phyloP scores from a whole-genome alignment of 2,113 vertebrate species.

The Halichoerus grypus region DNA sequence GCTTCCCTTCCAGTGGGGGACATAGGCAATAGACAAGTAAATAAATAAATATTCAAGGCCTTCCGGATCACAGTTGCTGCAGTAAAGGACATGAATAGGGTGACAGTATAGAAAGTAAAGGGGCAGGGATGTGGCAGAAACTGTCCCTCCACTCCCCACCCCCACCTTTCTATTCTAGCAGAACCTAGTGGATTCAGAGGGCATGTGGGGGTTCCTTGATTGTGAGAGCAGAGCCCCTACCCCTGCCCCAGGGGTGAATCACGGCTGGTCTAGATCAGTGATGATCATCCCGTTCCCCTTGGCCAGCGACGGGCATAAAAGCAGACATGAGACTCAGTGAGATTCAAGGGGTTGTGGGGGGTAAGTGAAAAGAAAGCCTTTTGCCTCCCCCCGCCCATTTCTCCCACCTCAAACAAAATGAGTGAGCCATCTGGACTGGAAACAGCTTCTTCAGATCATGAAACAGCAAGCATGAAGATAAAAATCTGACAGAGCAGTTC shows the following conservation, averaged over 20 bases:
- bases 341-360: not conserved
- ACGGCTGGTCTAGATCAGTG: not conserved
- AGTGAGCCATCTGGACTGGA: not conserved
- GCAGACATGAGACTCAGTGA: not conserved
- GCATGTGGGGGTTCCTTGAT: not conserved
- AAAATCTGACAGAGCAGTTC: not conserved
- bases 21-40: not conserved
- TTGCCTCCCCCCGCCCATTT: not conserved
- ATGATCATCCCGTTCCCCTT: not conserved
- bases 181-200: not conserved
- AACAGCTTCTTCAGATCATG: not conserved
- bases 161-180: not conserved
- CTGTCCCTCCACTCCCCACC: not conserved
- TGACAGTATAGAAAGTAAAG: not conserved
- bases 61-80: not conserved
- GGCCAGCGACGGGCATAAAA: not conserved
- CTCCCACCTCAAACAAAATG: not conserved
- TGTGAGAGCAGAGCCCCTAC: not conserved
- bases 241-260: not conserved
- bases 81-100: not conserved
- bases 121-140: not conserved
- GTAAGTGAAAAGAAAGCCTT: not conserved
- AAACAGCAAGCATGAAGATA: not conserved
- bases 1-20: not conserved
- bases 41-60: not conserved